These are phyloP conservation scores for Chesias legatella DNA, from an alignment of 2,888 invertebrate species.

Conservation along the genomic window DNA sequence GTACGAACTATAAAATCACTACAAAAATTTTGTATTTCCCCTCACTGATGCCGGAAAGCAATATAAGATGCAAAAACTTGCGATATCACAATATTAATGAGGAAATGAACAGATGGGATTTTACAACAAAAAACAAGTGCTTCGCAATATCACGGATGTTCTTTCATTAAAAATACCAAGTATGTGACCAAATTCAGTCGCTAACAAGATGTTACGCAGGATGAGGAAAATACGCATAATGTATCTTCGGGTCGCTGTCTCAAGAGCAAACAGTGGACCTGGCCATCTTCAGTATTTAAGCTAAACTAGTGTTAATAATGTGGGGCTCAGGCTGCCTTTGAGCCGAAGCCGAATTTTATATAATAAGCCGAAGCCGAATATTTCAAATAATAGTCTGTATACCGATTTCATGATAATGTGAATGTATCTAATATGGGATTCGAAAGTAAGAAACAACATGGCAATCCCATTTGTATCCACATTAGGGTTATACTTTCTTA, in stretches of 20 bases:
- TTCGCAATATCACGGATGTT: slow-evolving; percentile 6
- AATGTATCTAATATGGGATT: no score
- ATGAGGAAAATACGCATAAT: slow-evolving; percentile 9
- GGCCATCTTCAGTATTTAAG: slow-evolving; percentile 18
- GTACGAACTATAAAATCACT: no score
- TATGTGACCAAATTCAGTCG: slow-evolving; percentile 5
- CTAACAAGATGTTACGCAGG: slow-evolving; percentile 13
- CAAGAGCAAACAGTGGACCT: slow-evolving; percentile 16
- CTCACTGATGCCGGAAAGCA: no score
- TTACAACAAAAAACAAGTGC: slow-evolving; percentile 4
- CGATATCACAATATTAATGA: not conserved
- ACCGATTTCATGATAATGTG: no score
- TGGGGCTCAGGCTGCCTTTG: not conserved
- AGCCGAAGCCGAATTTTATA: no score
- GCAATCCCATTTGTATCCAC: no score
- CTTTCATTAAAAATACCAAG: not conserved
- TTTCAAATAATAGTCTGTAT: no score
- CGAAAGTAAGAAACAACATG: no score
- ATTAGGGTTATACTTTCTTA: no score
- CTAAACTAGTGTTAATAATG: slow-evolving; percentile 8
- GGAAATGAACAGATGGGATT: slow-evolving; percentile 6
- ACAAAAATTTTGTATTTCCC: no score
- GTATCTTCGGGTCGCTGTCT: slow-evolving; percentile 15
- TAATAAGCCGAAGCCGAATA: not conserved
- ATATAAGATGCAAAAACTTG: no score